Evolutionary conservation across 2,888 invertebrate genomes (phyloP), one percentile per base, ranked within the genome.

Genomic region (Cheilosia vernalis): DNA sequence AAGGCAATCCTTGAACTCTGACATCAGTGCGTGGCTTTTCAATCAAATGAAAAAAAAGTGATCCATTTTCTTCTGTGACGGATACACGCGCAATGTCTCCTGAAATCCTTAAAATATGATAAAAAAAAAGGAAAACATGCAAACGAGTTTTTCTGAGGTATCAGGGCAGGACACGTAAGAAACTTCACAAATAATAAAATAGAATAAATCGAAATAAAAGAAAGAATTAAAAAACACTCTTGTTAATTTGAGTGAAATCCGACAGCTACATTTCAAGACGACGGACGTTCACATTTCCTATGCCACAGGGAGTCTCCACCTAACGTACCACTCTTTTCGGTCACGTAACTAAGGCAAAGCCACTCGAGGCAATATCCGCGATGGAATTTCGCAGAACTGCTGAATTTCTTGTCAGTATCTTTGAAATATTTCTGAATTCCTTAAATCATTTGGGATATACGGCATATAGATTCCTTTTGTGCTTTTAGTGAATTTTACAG

Each of bases 61-160:
- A 33, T 63, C 6, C 47, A 49, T 49, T 49, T 63, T 49, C 15
- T 15, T 6, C 13, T 37, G 37, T 10, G 37, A 37, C 1, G 33
- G 10, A 13, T 13, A 58, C 58, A 58, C 58, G 37, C 17, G 70
- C 13, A 49, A 17, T n/a, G 13, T 33, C 27, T 47, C n/a, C 17
- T 70, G 49, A 70, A 58, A 37, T 70, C 58, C 24, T 49, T 2
- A 47, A 37, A 70, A 47, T 49, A 70, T 60, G 70, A 40, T 9
- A 19, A 60, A 27, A 27, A 15, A 24, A 30, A 17, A 9, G 2
- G 0, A 30, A 17, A 49, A 51, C 4, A 30, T 10, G 3, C 1
- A 37, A 70, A 60, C 37, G 60, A 72, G 27, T 60, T 51, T 40
- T 51, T n/a, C n/a, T 21, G 37, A 10, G 37, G 24, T 51, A 19